These are phyloP conservation scores for Xylota segnis DNA, from an alignment of 2,888 invertebrate species.

Conservation along the genomic window DNA sequence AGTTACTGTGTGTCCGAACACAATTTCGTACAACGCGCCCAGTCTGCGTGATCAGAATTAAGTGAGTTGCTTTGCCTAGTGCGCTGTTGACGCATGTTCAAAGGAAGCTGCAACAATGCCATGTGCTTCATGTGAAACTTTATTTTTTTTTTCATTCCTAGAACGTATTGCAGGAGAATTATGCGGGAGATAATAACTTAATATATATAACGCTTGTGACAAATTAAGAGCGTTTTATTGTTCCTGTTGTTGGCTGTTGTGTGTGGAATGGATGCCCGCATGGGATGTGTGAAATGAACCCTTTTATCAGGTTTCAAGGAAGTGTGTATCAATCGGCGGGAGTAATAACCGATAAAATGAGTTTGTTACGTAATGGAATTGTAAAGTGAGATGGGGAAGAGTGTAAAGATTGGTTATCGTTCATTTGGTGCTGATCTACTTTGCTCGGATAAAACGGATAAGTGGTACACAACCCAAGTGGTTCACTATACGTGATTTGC, in stretches of 20 bases:
- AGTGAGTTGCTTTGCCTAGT: conserved; percentile 40
- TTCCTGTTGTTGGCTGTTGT: conserved; percentile 32
- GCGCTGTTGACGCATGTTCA: conserved; percentile 65
- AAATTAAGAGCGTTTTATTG: conserved; percentile 76
- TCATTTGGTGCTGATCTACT: not conserved
- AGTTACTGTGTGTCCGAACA: conserved; percentile 41
- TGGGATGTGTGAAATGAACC: conserved; percentile 50
- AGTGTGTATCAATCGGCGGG: conserved; percentile 27
- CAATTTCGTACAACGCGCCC: conserved; percentile 71
- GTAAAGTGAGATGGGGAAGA: not conserved
- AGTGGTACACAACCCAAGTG: not conserved
- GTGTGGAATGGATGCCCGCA: conserved; percentile 44
- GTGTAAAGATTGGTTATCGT: not conserved
- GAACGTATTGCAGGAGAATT: conserved; percentile 47
- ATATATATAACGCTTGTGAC: conserved; percentile 69
- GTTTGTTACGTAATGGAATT: conserved; percentile 39
- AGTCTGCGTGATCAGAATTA: conserved; percentile 76
- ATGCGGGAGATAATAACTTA: conserved; percentile 77
- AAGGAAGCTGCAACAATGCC: conserved; percentile 70
- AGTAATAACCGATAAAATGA: conserved; percentile 32
- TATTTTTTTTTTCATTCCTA: conserved; percentile 31
- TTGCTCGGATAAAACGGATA: not conserved
- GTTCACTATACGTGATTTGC: not conserved
- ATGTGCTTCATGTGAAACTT: conserved; percentile 63
- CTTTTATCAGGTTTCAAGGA: conserved; percentile 72